Conservation (phyloP, 2,888 invertebrate species). For the Abrostola triplasia region DNA sequence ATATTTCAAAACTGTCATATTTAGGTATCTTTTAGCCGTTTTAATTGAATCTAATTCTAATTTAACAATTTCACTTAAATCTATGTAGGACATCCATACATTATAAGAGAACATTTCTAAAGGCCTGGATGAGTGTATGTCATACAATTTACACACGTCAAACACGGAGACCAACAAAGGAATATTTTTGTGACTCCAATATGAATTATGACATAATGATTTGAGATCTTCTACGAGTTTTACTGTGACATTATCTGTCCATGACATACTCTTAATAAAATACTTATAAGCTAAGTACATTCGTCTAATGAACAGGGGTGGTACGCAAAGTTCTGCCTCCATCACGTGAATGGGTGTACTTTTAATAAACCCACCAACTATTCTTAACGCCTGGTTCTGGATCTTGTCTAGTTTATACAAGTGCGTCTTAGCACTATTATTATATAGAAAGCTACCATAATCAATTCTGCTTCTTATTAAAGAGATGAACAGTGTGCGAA, state of each 20-base stretch:
- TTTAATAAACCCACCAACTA: no score
- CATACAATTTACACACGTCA: neutral
- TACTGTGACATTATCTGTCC: neutral
- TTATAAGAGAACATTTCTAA: slow-evolving; percentile 7
- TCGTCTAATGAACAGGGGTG: slow-evolving; percentile 5
- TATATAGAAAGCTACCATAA: slow-evolving; percentile 19
- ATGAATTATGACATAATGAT: neutral
- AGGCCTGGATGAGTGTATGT: neutral
- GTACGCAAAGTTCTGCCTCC: slow-evolving; percentile 6
- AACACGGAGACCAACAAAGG: neutral
- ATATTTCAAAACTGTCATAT: neutral
- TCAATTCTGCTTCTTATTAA: slow-evolving; percentile 17
- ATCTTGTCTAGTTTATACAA: slow-evolving; percentile 10
- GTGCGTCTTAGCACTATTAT: slow-evolving; percentile 11
- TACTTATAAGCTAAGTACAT: slow-evolving; percentile 10
- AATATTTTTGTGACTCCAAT: slow-evolving; percentile 5
- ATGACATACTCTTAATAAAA: slow-evolving; percentile 11
- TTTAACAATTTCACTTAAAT: neutral
- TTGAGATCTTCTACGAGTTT: neutral
- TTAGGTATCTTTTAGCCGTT: neutral
- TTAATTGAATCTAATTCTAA: slow-evolving; percentile 9
- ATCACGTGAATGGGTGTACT: slow-evolving; percentile 12
- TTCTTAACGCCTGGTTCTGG: no score
- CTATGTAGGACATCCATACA: no score
- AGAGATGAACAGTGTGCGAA: slow-evolving; percentile 13